Evolutionary conservation across 2,797 vertebrate genomes (phyloP).

Genomic region (Apogon hyalosoma): DNA sequence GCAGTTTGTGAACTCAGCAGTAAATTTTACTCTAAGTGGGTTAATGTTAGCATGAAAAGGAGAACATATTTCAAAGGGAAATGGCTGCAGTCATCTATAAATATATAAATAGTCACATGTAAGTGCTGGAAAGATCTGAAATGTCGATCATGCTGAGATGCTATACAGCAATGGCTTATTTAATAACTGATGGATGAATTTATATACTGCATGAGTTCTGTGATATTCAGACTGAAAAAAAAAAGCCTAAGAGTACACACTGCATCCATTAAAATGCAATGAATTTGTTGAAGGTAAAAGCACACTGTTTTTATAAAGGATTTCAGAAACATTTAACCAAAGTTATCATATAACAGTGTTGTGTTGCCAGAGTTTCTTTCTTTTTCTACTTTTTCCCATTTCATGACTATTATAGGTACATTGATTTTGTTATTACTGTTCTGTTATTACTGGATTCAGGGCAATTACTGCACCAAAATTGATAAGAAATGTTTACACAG

Average conservation of each 20-base stretch:
- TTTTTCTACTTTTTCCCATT: not conserved
- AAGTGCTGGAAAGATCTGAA: slow-evolving; percentile 48
- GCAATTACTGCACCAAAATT: not conserved
- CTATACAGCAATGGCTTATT: slow-evolving; percentile 29
- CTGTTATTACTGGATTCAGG: not conserved
- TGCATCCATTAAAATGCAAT: slow-evolving; percentile 10
- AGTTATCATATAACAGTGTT: not conserved
- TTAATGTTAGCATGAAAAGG: slow-evolving; percentile 51
- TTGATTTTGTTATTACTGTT: not conserved
- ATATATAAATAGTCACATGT: slow-evolving; percentile 14
- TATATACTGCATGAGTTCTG: slow-evolving; percentile 5
- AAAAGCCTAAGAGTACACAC: slow-evolving; percentile 1
- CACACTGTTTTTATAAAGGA: too few relatives aligned
- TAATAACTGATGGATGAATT: slow-evolving; percentile 19
- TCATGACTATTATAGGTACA: not conserved
- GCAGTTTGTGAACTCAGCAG: slow-evolving; percentile 28
- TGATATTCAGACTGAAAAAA: not conserved
- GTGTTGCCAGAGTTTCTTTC: not conserved
- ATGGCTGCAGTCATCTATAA: slow-evolving; percentile 9
- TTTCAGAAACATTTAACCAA: not conserved
- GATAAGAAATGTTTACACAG: not conserved
- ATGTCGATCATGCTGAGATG: slow-evolving; percentile 42
- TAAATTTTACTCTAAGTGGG: slow-evolving; percentile 51
- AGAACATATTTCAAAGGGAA: slow-evolving; percentile 56
- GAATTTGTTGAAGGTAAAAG: slow-evolving; percentile 5